Percentiles rank a stretch among this genome's conserved stretches.
Conservation (phyloP, 2,888 invertebrate species). For the Branchipolynoe longqiensis region DNA sequence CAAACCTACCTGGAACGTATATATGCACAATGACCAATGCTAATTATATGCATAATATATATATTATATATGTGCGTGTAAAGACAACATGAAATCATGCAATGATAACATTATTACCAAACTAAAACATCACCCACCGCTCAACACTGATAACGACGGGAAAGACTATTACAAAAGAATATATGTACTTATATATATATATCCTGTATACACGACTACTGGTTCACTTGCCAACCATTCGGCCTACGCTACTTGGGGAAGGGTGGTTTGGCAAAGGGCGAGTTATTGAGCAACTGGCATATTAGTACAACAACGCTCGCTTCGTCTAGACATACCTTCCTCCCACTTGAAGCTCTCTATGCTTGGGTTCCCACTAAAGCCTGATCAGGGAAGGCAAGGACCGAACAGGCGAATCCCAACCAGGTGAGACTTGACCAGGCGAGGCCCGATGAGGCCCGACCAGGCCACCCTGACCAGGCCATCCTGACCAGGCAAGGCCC, state of each 20-base stretch:
- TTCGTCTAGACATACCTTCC: not conserved
- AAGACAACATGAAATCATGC: constrained; percentile 33
- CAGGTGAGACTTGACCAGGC: no score
- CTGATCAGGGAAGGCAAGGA: not conserved
- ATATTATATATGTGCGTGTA: not conserved
- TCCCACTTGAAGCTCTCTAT: not conserved
- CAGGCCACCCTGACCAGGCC: not conserved
- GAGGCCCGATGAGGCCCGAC: not conserved
- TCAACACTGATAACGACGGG: constrained; percentile 1
- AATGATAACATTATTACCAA: not conserved
- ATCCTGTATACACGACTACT: not conserved
- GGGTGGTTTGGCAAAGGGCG: constrained; percentile 1
- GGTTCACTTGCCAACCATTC: not conserved
- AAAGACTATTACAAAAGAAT: not conserved
- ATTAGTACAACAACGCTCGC: not conserved
- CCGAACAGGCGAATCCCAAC: no score
- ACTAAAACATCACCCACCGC: constrained; percentile 34
- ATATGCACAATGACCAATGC: no score
- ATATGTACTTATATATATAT: not conserved
- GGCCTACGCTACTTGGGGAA: not conserved
- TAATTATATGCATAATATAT: not conserved
- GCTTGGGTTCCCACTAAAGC: not conserved
- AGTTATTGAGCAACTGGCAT: constrained; percentile 25
- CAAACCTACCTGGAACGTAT: no score
- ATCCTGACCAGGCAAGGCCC: not conserved